phyloP scores from a whole-genome alignment of 2,113 vertebrate species.

The Melanostigma gelatinosum region DNA sequence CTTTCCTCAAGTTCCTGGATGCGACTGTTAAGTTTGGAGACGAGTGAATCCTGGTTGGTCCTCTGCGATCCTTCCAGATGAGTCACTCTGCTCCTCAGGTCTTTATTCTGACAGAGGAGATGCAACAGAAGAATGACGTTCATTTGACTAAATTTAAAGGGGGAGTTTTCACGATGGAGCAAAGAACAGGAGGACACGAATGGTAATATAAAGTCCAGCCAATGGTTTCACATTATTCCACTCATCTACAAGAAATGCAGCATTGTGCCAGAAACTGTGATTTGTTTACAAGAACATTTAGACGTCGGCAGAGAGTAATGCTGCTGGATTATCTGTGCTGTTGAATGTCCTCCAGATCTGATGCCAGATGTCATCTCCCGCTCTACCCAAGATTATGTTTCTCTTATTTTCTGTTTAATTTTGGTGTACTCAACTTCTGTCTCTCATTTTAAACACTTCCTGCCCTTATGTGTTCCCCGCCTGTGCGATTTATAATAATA shows the following conservation, averaged over 20 bases:
- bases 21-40: conserved; percentile 90
- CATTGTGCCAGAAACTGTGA: background rate
- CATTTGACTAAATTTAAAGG: background rate
- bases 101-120: conserved; percentile 87
- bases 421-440: background rate
- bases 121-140: background rate
- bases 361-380: background rate
- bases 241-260: background rate
- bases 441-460: background rate
- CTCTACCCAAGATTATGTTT: background rate
- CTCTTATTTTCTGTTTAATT: background rate
- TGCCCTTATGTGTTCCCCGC: background rate
- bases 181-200: background rate
- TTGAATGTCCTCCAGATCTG: background rate
- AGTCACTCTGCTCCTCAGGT: conserved; percentile 89
- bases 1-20: conserved; percentile 91
- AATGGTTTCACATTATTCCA: background rate
- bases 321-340: background rate
- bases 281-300: background rate
- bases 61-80: conserved; percentile 92
- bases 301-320: background rate
- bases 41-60: conserved; percentile 89
- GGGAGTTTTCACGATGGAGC: too few species aligned
- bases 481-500: too few species aligned
- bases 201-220: background rate